A percentile compares a stretch with the other conserved stretches of the same genome.
Evolutionary conservation across 2,888 invertebrate species (phyloP).

Genomic region (Drosophila testacea): DNA sequence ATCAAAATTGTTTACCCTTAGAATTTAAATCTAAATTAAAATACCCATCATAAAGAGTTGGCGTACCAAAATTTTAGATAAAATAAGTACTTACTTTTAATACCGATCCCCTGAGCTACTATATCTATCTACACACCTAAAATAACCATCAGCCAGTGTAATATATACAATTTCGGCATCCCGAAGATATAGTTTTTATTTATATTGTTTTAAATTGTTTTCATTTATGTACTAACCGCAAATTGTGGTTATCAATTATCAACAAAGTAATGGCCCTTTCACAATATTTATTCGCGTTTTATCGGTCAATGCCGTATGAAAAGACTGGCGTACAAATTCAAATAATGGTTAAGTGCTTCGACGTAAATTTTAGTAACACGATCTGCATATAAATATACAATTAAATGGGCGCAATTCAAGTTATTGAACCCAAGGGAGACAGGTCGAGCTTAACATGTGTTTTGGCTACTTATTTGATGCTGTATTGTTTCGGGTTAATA

Average conservation of each 20-base stretch:
- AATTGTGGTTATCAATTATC: slow-evolving; percentile 15
- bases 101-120: too few species aligned
- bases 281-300: slow-evolving; percentile 35
- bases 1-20: too few species aligned
- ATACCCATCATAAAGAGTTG: too few species aligned
- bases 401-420: slow-evolving; percentile 39
- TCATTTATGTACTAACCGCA: neutral
- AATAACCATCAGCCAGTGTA: too few species aligned
- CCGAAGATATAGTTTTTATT: neutral
- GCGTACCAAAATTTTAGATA: too few species aligned
- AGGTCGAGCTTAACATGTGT: neutral
- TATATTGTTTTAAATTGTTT: too few species aligned
- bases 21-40: too few species aligned
- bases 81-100: too few species aligned
- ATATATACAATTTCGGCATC: too few species aligned
- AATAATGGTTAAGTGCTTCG: slow-evolving; percentile 10
- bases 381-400: slow-evolving; percentile 56
- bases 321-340: slow-evolving; percentile 24
- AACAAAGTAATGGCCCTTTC: slow-evolving; percentile 17
- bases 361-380: slow-evolving; percentile 26
- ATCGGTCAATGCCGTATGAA: slow-evolving; percentile 66
- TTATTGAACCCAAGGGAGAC: slow-evolving; percentile 49
- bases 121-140: too few species aligned
- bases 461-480: slow-evolving; percentile 23
- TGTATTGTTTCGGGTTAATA: slow-evolving; percentile 3